Evolutionary conservation across 2,888 invertebrate species (phyloP).

Genomic region (Drosophila niveifrons): DNA sequence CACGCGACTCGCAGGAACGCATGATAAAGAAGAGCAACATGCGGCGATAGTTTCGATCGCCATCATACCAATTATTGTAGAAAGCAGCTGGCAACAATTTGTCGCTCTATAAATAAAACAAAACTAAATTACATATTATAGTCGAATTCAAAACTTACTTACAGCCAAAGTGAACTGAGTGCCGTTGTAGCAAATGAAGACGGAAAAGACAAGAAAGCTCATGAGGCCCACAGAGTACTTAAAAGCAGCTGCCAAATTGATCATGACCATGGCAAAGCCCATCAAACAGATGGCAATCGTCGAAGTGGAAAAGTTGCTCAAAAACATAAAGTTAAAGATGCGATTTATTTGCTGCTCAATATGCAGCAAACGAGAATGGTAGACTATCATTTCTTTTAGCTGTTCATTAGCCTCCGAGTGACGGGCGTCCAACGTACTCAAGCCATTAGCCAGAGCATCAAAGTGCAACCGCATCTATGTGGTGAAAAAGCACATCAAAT

Average conservation of each 20-base stretch:
- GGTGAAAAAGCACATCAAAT: constrained; percentile 72
- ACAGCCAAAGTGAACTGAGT: constrained; percentile 73
- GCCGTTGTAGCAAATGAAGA: constrained; percentile 77
- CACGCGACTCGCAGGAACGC: constrained; percentile 64
- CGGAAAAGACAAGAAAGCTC: constrained; percentile 70
- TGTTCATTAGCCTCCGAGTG: constrained; percentile 52
- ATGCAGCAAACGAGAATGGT: constrained; percentile 72
- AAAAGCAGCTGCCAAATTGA: constrained; percentile 55
- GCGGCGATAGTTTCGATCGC: constrained; percentile 71
- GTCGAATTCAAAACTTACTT: constrained; percentile 17
- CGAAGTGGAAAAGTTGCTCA: constrained; percentile 75
- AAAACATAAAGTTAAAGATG: constrained; percentile 74
- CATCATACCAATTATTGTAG: constrained; percentile 83
- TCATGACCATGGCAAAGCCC: constrained; percentile 74
- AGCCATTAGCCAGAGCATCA: constrained; percentile 64
- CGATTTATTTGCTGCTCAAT: constrained; percentile 62
- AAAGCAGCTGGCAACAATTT: constrained; percentile 76
- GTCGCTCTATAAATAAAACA: constrained; percentile 57
- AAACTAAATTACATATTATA: not conserved
- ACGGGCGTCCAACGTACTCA: constrained; percentile 59
- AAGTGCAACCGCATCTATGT: constrained; percentile 79
- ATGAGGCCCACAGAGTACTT: constrained; percentile 74
- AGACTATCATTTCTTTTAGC: constrained; percentile 66
- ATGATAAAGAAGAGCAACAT: constrained; percentile 79
- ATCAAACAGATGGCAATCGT: constrained; percentile 81